Conservation (phyloP, 2,113 vertebrate species). For the Anseranas semipalmata region DNA sequence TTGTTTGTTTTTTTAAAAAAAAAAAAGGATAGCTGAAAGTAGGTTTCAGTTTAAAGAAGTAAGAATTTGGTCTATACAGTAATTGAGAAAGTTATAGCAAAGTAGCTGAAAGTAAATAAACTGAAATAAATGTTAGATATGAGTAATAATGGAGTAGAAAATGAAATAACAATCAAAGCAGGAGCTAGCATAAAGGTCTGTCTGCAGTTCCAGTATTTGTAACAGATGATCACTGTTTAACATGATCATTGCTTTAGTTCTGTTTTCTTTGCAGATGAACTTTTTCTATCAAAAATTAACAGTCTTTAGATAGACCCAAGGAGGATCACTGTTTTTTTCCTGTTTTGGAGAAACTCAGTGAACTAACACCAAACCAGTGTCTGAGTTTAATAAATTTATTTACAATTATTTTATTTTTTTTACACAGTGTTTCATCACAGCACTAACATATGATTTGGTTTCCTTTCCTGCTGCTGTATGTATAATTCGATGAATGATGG, state of each 20-base stretch:
- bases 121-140: neutral
- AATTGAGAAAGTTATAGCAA: neutral
- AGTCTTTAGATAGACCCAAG: neutral
- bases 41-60: neutral
- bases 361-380: neutral
- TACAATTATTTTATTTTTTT: neutral
- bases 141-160: neutral
- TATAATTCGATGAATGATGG: conserved; percentile 22
- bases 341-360: neutral
- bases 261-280: neutral
- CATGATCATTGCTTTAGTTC: neutral
- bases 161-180: neutral
- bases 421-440: neutral
- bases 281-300: neutral
- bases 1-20: too few species aligned
- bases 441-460: neutral
- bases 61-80: neutral
- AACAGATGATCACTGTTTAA: neutral
- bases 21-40: neutral
- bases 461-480: neutral
- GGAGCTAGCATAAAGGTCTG: neutral
- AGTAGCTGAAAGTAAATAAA: neutral
- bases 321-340: neutral
- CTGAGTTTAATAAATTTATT: neutral
- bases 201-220: neutral